These are phyloP conservation scores for Melipona quadrifasciata DNA, from an alignment of 1,140 invertebrate genomes.

Conservation along the genomic window DNA sequence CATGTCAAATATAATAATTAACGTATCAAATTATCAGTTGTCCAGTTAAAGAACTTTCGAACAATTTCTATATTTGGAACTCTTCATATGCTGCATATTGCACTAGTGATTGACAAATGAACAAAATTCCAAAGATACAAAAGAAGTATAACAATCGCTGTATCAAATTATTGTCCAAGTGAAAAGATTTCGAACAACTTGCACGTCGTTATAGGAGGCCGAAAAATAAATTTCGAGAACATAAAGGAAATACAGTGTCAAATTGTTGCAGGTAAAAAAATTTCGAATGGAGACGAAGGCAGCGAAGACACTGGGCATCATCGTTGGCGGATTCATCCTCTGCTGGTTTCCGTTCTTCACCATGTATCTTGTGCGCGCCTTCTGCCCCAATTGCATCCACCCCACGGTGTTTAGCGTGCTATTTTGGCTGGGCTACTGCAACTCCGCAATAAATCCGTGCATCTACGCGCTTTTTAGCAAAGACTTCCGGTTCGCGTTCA, in stretches of 20 bases:
- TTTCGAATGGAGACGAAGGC: conserved; percentile 96
- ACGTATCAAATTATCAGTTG: no score
- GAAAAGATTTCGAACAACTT: no score
- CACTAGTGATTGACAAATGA: no score
- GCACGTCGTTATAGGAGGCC: no score
- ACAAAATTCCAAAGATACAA: no score
- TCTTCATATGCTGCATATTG: no score
- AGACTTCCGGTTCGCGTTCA: conserved; percentile 96
- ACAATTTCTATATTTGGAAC: no score
- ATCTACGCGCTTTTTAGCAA: conserved; percentile 96
- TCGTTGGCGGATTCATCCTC: conserved; percentile 95
- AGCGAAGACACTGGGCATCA: conserved; percentile 96
- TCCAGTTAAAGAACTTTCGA: no score
- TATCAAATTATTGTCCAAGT: no score
- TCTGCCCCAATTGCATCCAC: conserved; percentile 90
- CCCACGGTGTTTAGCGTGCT: conserved; percentile 93
- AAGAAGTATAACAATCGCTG: no score
- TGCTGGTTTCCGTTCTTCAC: conserved; percentile 98
- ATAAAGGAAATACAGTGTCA: not conserved
- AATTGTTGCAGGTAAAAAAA: conserved; percentile 85
- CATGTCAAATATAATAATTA: no score
- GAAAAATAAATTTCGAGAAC: not conserved
- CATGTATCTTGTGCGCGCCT: conserved; percentile 93
- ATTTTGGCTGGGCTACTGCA: conserved; percentile 98
- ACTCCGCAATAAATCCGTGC: conserved; percentile 96